phyloP scores from a whole-genome alignment of 37 sponge, comb jelly and placozoan species.

The Trichoplax adhaerens region DNA sequence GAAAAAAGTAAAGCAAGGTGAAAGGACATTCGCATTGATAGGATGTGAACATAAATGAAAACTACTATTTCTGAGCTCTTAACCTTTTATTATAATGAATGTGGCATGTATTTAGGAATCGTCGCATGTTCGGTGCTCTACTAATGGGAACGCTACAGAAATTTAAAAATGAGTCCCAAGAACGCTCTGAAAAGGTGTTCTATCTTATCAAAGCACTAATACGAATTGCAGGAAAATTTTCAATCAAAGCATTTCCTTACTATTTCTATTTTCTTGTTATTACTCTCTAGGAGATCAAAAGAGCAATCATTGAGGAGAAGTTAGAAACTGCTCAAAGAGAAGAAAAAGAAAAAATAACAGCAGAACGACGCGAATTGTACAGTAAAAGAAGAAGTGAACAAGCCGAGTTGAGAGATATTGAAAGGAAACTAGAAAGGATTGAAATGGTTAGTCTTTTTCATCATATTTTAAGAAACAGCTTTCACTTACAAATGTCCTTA shows the following conservation, averaged over 20 bases:
- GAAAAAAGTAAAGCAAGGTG: slow-evolving; percentile 29
- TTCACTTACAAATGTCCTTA: not conserved
- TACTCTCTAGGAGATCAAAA: slow-evolving; percentile 30
- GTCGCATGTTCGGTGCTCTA: slow-evolving; percentile 60
- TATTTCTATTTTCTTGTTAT: not conserved
- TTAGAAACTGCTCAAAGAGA: slow-evolving; percentile 27
- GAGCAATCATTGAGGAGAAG: slow-evolving; percentile 48
- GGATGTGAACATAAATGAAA: not conserved
- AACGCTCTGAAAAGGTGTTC: slow-evolving; percentile 2
- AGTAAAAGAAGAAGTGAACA: slow-evolving; percentile 26
- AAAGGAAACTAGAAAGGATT: slow-evolving; percentile 22
- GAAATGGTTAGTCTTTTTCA: slow-evolving; percentile 8
- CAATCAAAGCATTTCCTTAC: too few relatives aligned
- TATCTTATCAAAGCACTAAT: too few relatives aligned
- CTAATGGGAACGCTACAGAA: slow-evolving; percentile 67
- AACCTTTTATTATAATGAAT: not conserved
- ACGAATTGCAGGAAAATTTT: too few relatives aligned
- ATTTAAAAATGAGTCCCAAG: slow-evolving; percentile 39
- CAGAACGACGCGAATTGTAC: slow-evolving; percentile 39
- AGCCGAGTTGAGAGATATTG: slow-evolving; percentile 20
- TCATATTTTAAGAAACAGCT: not conserved
- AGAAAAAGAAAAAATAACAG: slow-evolving; percentile 29
- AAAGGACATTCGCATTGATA: not conserved
- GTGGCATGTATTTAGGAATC: slow-evolving; percentile 31
- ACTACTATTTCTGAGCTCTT: not conserved